Evolutionary conservation across 2,797 vertebrate genomes (phyloP), one percentile per base, ranked within the genome.

Genomic region (Muraenolepis orangiensis): DNA sequence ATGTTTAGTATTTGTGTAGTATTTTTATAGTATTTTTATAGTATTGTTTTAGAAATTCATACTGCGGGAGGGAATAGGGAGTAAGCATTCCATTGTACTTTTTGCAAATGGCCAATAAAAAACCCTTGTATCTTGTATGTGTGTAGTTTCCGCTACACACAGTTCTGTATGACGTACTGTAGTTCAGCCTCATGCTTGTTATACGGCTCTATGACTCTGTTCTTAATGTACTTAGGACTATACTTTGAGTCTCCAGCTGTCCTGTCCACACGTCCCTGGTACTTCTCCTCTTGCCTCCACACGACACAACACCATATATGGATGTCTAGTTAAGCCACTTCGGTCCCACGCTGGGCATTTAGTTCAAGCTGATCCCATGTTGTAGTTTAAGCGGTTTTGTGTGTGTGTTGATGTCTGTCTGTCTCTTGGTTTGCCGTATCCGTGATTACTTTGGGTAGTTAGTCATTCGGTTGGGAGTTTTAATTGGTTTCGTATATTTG

Each of bases 391-490:
- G 6, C 51, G 20, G 18, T 14, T 18, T 20, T 46, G 26, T 66
- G n/a, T 23, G 61, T 66, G 61, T 26, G 12, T 66, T 66, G 61
- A 7, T 61, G 40, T 42, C 20, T 66, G 64, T 13, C 13, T 16
- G 26, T n/a, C n/a, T n/a, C 5, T 66, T 26, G 64, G 10, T 30
- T 66, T 66, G 12, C 29, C 29, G 3, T 28, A 28, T n/a, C n/a
- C n/a, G n/a, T n/a, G n/a, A n/a, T 28, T 12, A 16, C n/a, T n/a
- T 29, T 66, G 28, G 28, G 18, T 66, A 66, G 64, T 29, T 66
- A 12, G 64, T 66, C 29, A 12, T 23, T 66, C 69, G 73, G 72
- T 72, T 32, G 0, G 57, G 67, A 74, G 80, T 71, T 67, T 26
- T 2, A 74, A 61, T 71, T 28, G 23, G 82, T 72, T 42, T 46